These are phyloP conservation scores for Polypterus senegalus DNA, from an alignment of 2,113 vertebrate genomes.

Conservation along the genomic window DNA sequence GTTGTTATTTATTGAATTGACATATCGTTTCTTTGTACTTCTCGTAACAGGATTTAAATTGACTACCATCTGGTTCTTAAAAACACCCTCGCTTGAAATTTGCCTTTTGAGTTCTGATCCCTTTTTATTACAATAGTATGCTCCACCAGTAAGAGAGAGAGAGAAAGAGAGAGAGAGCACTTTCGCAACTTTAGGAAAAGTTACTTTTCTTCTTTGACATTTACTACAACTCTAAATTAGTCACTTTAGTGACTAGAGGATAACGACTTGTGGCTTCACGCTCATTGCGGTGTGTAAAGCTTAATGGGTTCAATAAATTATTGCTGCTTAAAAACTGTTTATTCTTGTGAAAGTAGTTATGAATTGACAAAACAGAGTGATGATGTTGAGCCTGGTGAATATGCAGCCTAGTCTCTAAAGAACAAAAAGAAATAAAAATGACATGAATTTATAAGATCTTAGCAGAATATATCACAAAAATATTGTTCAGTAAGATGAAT, in stretches of 20 bases:
- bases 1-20: constrained; percentile 3
- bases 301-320: constrained; percentile 19
- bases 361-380: neutral
- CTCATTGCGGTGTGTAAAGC: constrained; percentile 7
- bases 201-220: constrained; percentile 8
- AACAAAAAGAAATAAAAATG: too few relatives aligned
- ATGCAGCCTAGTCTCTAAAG: too few relatives aligned
- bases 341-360: constrained; percentile 17
- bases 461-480: too few relatives aligned
- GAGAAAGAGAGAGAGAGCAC: too few relatives aligned
- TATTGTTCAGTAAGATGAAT: too few relatives aligned
- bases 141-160: neutral
- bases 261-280: constrained; percentile 11
- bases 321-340: constrained; percentile 14
- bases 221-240: constrained; percentile 16
- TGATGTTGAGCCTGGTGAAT: too few relatives aligned
- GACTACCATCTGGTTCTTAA: constrained; percentile 4
- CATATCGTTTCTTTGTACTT: neutral
- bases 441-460: too few relatives aligned
- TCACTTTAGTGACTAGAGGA: constrained; percentile 11
- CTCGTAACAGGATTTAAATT: neutral
- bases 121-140: neutral
- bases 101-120: constrained; percentile 4
- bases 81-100: neutral
- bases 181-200: neutral